phyloP scores from a whole-genome alignment of 2,797 vertebrate species.

The Tangara arthus region DNA sequence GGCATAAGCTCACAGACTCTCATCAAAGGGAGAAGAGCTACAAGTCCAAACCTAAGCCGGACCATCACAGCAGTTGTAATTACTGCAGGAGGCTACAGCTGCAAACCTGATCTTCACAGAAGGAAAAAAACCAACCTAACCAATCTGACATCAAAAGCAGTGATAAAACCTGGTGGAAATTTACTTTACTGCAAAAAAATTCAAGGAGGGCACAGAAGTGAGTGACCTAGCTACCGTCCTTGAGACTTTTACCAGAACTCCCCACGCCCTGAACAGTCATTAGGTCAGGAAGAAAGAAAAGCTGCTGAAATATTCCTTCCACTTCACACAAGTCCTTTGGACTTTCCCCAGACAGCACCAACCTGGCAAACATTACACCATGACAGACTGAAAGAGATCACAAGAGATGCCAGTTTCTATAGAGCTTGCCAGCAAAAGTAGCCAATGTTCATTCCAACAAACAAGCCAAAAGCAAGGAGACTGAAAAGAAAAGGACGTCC shows the following conservation, averaged over 20 bases:
- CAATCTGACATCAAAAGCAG: neutral
- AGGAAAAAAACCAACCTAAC: neutral
- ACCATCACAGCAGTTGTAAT: neutral
- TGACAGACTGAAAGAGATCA: neutral
- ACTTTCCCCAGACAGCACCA: neutral
- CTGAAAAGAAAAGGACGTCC: neutral
- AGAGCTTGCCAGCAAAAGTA: neutral
- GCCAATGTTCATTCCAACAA: neutral
- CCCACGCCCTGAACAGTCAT: neutral
- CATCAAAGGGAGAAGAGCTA: neutral
- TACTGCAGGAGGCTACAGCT: neutral
- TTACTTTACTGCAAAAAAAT: neutral
- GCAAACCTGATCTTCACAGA: neutral
- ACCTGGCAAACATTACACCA: neutral
- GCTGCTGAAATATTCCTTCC: neutral
- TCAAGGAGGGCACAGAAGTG: neutral
- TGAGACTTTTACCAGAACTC: neutral
- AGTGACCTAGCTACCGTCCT: neutral
- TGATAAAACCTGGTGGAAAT: neutral
- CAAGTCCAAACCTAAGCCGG: neutral
- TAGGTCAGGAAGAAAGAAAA: neutral
- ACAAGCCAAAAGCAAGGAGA: neutral
- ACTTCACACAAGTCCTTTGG: neutral
- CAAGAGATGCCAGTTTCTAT: neutral
- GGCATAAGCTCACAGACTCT: fast-evolving